These are phyloP conservation scores for Sceloporus tristichus DNA, from an alignment of 2,113 vertebrate species.

Conservation along the genomic window DNA sequence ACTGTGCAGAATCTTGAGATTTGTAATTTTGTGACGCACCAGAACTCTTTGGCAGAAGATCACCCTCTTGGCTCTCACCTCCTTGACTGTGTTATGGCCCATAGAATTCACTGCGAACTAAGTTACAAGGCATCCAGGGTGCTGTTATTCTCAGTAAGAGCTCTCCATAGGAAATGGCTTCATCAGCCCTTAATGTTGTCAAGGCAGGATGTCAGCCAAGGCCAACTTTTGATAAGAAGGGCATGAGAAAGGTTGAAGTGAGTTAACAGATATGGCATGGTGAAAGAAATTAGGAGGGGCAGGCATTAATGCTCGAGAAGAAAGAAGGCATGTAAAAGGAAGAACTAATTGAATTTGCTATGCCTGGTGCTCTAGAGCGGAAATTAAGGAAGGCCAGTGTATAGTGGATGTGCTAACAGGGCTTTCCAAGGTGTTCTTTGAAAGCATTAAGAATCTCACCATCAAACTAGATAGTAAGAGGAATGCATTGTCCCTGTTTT, in stretches of 20 bases:
- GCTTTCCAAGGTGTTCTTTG: conserved; percentile 48
- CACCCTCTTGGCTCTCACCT: conserved; percentile 33
- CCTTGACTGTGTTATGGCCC: conserved; percentile 39
- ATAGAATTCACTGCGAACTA: conserved; percentile 39
- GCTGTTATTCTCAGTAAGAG: not conserved
- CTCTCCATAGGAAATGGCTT: conserved; percentile 56
- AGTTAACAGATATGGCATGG: conserved; percentile 67
- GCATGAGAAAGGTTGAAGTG: conserved; percentile 65
- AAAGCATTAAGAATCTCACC: conserved; percentile 45
- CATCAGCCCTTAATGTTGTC: conserved; percentile 71
- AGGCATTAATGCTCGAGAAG: conserved; percentile 65
- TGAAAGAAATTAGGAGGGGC: conserved; percentile 53
- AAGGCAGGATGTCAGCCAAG: conserved; percentile 69
- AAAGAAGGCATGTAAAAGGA: conserved; percentile 62
- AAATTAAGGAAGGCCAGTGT: conserved; percentile 65
- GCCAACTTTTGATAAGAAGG: conserved; percentile 65
- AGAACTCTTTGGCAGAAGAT: not conserved
- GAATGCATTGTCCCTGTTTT: too few species aligned
- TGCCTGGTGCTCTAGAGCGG: conserved; percentile 3
- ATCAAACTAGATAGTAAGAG: too few species aligned
- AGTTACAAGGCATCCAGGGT: conserved; percentile 50
- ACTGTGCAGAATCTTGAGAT: too few species aligned
- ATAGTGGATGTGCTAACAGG: conserved; percentile 57
- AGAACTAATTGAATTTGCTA: conserved; percentile 59
- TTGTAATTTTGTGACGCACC: too few species aligned